Conservation (phyloP, 1,140 invertebrate species). For the Oedothorax gibbosus region DNA sequence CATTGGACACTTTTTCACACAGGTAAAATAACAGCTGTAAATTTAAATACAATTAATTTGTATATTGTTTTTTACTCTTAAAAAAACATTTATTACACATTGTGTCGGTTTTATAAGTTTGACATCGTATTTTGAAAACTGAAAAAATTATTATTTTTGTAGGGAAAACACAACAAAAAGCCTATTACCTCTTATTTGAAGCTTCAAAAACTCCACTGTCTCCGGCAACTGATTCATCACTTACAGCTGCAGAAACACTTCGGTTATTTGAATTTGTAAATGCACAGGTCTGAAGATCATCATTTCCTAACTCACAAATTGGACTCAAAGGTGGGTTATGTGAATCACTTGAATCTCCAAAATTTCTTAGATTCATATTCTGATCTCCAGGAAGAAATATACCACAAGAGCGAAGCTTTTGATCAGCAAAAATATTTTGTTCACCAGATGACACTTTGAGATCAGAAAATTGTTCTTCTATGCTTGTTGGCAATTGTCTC, state of each 20-base stretch:
- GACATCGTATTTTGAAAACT: too few relatives aligned
- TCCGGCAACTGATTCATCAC: conserved; percentile 95
- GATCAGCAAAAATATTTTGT: conserved; percentile 55
- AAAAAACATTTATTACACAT: too few relatives aligned
- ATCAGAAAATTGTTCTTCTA: conserved; percentile 55
- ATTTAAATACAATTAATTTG: too few relatives aligned
- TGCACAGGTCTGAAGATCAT: conserved; percentile 51
- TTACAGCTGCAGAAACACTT: conserved; percentile 84
- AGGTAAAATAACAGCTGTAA: too few relatives aligned
- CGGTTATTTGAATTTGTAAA: conserved; percentile 51
- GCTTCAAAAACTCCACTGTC: conserved; percentile 94
- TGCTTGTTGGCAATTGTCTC: conserved; percentile 40
- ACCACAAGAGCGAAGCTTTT: conserved; percentile 21
- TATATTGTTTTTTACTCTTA: too few relatives aligned
- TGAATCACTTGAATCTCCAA: conserved; percentile 66
- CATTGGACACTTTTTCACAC: too few relatives aligned
- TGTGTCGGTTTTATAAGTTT: too few relatives aligned
- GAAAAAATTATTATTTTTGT: too few relatives aligned
- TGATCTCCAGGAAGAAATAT: conserved; percentile 25
- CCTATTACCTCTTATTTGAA: conserved; percentile 67
- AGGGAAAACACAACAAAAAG: background rate
- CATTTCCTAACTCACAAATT: conserved; percentile 73
- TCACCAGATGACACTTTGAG: conserved; percentile 49
- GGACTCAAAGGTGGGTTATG: conserved; percentile 76
- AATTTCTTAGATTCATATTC: conserved; percentile 56